Conservation (phyloP, 2,888 invertebrate genomes). For the Chymomyza caudatula region DNA sequence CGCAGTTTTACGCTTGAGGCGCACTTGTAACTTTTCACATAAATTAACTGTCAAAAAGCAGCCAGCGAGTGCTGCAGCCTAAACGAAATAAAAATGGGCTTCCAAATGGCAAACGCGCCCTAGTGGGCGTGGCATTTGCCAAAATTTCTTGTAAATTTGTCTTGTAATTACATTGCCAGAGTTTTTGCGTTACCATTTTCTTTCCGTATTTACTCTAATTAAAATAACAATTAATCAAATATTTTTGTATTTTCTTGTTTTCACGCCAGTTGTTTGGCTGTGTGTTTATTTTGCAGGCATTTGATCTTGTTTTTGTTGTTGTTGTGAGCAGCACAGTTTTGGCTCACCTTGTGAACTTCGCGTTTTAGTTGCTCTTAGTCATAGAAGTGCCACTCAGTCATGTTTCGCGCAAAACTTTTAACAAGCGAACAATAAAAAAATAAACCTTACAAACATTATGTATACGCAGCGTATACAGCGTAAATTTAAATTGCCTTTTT, state of each 20-base stretch:
- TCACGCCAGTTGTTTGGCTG: not conserved
- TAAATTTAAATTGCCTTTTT: not conserved
- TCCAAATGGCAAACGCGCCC: conserved; percentile 24
- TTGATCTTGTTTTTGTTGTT: not conserved
- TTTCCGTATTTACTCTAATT: conserved; percentile 45
- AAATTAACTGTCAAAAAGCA: conserved; percentile 69
- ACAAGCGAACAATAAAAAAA: not conserved
- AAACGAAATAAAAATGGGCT: not conserved
- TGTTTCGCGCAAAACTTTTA: not conserved
- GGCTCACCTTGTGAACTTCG: conserved; percentile 1
- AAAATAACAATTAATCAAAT: conserved; percentile 64
- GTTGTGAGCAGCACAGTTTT: too few species aligned
- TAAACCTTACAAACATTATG: not conserved
- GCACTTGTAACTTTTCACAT: conserved; percentile 70
- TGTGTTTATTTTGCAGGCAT: not conserved
- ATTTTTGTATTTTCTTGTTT: conserved; percentile 10
- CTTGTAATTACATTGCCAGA: conserved; percentile 56
- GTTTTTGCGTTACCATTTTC: conserved; percentile 15
- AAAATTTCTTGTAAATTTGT: conserved; percentile 49
- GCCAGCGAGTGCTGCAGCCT: not conserved
- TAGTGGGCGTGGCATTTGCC: conserved; percentile 36
- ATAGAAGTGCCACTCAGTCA: not conserved
- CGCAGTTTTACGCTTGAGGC: conserved; percentile 42
- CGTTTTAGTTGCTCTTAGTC: not conserved
- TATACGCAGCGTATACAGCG: not conserved